Evolutionary conservation across 2,797 vertebrate species (phyloP), one percentile per base, ranked within the genome.

Genomic region (Microcaecilia unicolor): DNA sequence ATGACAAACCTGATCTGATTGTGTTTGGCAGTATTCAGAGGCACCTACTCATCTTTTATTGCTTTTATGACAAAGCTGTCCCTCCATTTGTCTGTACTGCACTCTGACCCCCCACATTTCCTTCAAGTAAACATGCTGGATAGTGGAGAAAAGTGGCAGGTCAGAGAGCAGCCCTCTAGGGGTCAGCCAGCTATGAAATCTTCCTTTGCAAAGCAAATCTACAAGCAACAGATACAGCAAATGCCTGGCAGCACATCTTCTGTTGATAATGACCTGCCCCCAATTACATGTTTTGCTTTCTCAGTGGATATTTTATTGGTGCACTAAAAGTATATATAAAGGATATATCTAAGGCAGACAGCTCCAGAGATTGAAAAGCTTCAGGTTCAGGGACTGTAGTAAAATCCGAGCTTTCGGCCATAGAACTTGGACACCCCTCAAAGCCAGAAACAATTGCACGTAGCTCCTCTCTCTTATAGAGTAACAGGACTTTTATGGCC

Each of bases 41-140:
- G 57, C 2, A 18, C 37, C 37, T 42, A 50, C 49, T 68, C 49
- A 47, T 65, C 70, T 51, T 55, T 74, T 48, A 49, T 37, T 62
- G 53, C 55, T 61, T 72, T 74, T 60, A 61, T 65, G 57, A 52
- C 51, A 80, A 75, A 73, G 53, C 45, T 60, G 63, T 65, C 67
- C 61, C 60, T 69, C 72, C 64, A 50, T 73, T 80, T 83, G 75
- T 83, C 79, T 56, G 4, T 7, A 22, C 37, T 79, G 80, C 70
- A 79, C 85, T 72, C 45, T 75, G 70, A 65, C 75, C 70, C 34
- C 46, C 61, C 59, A 70, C 44, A 6, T 77, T 86, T 80, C 77
- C 70, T 67, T 68, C 56, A 60, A 83, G 82, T 81, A 83, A 82
- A 78, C 64, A 68, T 51, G 59, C 63, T 85, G 91, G 85, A 88